Evolutionary conservation across 2,797 vertebrate genomes (phyloP).

Genomic region (Siniperca scherzeri): DNA sequence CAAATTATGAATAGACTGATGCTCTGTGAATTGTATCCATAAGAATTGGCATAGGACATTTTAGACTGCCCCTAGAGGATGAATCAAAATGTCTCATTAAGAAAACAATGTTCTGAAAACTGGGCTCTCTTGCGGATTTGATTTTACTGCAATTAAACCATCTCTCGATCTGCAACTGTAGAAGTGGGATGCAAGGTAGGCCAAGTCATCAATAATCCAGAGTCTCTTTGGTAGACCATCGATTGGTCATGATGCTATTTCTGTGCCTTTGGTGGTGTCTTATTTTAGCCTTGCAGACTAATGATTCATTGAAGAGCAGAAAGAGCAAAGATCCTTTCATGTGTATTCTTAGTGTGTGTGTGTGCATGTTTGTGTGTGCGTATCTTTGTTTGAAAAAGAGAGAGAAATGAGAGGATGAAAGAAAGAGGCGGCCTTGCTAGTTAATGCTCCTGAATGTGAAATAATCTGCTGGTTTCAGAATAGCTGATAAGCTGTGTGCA

Average conservation of each 20-base stretch:
- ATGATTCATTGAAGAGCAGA: slow-evolving; percentile 69
- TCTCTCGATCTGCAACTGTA: slow-evolving; percentile 20
- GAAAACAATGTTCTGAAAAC: slow-evolving; percentile 10
- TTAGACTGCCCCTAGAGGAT: not conserved
- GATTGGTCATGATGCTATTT: slow-evolving; percentile 77
- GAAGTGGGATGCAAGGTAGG: slow-evolving; percentile 46
- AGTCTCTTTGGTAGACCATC: slow-evolving; percentile 62
- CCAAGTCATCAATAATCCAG: slow-evolving; percentile 71
- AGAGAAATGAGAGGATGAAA: slow-evolving; percentile 33
- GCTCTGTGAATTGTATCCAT: not conserved
- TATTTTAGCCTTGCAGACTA: slow-evolving; percentile 76
- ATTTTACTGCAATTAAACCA: slow-evolving; percentile 33
- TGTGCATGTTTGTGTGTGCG: slow-evolving; percentile 39
- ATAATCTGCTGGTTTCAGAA: slow-evolving; percentile 70
- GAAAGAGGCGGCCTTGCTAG: slow-evolving; percentile 31
- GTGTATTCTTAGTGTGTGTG: slow-evolving; percentile 42
- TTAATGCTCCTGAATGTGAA: slow-evolving; percentile 68
- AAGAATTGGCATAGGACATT: not conserved
- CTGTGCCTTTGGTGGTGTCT: slow-evolving; percentile 64
- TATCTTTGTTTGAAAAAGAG: slow-evolving; percentile 54
- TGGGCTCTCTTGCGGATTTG: slow-evolving; percentile 14
- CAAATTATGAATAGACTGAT: slow-evolving; percentile 23
- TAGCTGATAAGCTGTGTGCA: slow-evolving; percentile 65
- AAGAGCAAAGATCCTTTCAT: slow-evolving; percentile 61
- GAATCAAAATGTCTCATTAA: slow-evolving; percentile 28